Evolutionary conservation across 1,140 invertebrate species (phyloP), one percentile per base, ranked within the genome.

Genomic region (Bombus fervidus): DNA sequence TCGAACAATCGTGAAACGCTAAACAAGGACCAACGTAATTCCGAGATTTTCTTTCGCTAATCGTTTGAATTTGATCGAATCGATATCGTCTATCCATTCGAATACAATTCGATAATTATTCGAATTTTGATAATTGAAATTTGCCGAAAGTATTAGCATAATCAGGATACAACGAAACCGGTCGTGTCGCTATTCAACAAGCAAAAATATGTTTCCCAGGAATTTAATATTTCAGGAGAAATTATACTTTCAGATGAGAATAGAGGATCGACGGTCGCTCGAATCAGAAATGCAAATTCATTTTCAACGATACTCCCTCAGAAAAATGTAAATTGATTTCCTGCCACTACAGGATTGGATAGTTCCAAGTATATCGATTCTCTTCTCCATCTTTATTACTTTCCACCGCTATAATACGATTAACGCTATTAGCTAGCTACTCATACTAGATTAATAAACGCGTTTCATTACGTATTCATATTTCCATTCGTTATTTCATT

Each of bases 261-360:
- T 83, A 83, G 68, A 78, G 85, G 85, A 89, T 90, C 88, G 87
- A 66, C 84, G 87, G 88, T 86, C 73, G 87, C 85, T 41, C 68
- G 86, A 80, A 89, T 89, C 88, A 87, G 81, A 78, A 87, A 91
- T 91, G 91, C 89, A 91, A 90, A 91, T 91, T 89, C 66, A 91
- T 91, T 91, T 89, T 87, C 85, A 89, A 72, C 87, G 90, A 91
- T 91, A 90, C 89, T 85, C 82, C 72, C 83, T 90, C 66, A 72
- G 78, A 84, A 91, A 87, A 91, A 90, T 91, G 90, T 89, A 91
- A 91, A 91, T 91, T 89, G 85, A 91, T 90, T 90, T 90, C 89
- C 88, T 90, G 89, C 88, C 83, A 85, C 82, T 89, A 74, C 85
- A 84, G 85, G 68, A 53, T 68, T 41, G 57, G 31, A 86, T 87